phyloP scores from a whole-genome alignment of 2,113 vertebrate species.

The Stegostoma tigrinum region DNA sequence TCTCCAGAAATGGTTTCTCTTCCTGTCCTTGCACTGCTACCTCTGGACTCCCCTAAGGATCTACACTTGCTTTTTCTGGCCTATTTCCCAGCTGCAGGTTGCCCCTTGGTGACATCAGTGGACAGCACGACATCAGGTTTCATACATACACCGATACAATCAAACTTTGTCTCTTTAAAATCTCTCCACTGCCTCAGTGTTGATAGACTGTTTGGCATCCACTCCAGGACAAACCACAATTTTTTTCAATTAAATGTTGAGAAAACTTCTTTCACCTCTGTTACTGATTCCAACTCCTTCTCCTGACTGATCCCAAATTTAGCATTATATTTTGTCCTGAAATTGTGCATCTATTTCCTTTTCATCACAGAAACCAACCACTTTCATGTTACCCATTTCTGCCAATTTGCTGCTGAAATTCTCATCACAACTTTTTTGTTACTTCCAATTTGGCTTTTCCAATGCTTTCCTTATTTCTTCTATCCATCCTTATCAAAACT shows the following conservation, averaged over 20 bases:
- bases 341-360: background rate
- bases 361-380: background rate
- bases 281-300: background rate
- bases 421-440: background rate
- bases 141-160: background rate
- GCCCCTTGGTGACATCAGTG: background rate
- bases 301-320: background rate
- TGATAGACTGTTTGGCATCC: background rate
- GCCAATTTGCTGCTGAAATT: background rate
- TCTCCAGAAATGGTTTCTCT: background rate
- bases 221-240: background rate
- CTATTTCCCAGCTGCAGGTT: background rate
- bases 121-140: background rate
- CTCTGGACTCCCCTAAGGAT: background rate
- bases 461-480: background rate
- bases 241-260: background rate
- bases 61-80: background rate
- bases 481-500: background rate
- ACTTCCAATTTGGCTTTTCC: background rate
- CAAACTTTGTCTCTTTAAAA: background rate
- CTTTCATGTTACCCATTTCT: background rate
- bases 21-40: background rate
- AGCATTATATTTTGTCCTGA: background rate
- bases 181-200: background rate
- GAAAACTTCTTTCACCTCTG: background rate